Base-by-base conservation (phyloP, 2,113 vertebrate species). In the Empidonax alnorum region DNA sequence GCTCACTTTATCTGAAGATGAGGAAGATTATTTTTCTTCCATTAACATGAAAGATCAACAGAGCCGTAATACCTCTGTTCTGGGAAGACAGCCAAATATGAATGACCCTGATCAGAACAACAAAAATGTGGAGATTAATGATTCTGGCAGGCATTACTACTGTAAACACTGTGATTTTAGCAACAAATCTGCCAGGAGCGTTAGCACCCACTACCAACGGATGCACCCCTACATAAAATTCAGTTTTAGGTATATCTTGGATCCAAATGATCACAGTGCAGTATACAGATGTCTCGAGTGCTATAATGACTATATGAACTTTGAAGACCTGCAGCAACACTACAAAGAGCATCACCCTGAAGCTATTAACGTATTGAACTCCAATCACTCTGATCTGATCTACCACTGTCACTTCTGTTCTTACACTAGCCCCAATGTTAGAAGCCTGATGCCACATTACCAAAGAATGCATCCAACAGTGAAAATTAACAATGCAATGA, bases 401-500 rank as follows among this genome's bases (percentile, higher is more conserved):
- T 99, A 99, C 96, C 98, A 99, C 90, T 99, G 99, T 55, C 99
- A 98, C 69, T 99, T 99, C 96, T 99, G 99, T 87, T 99, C 99
- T 6, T 99, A 99, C 71, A 99, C 99, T 3, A 99, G 99, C 96
- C 99, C 99, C 3, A 99, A 99, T 87, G 99, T 99, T 71, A 98
- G 99, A 91, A 99, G 99, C 96, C 97, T 99, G 87, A 99, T 99
- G 99, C 99, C 99, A 2, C 99, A 99, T 98, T 99, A 99, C 99
- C 99, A 99, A 99, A 99, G 99, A 99, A 99, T 99, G 99, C 99
- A 99, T 95, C 99, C 99, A 14, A 99, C 99, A 1, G 99, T 99
- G 63, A 99, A 99, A 98, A 99, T 99, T 75, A 99, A 99, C 97
- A 99, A 99, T 23, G 99, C 99, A 27, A 99, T 99, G 99, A 99